Evolutionary conservation across 2,888 invertebrate species (phyloP), one percentile per base, ranked within the genome.

Genomic region (Coelopa pilipes): DNA sequence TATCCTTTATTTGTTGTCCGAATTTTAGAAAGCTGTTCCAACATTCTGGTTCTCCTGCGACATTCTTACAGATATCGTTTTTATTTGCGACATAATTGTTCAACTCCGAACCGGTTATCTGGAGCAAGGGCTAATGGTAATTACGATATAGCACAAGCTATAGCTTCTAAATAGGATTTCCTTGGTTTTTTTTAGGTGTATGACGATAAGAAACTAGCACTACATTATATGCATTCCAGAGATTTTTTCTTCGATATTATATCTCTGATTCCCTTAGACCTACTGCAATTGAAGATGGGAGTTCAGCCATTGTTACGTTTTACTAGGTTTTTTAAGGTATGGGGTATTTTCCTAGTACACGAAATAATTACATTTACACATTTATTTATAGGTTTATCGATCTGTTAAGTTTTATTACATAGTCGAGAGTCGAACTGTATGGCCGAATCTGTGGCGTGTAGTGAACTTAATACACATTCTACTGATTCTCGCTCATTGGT

Each of bases 361-460:
- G 15, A 62, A 15, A 45, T 21, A 46, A 60, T 15, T 57, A 57
- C 24, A 34, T 47, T n/a, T 47, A 9, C 60, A 60, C 21, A 12
- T 71, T 7, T 9, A 47, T 9, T 79, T 78, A 80, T 87, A 93
- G 93, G 95, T 96, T 77, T 97, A 98, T 88, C 91, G 98, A 79
- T 93, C 96, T 74, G 94, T 96, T 82, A 93, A 93, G 88, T 96
- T 96, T 88, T 97, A 98, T 89, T 96, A 97, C 89, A 97, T 97
- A 90, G 96, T 97, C 82, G 98, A 98, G 88, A 97, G 97, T 69
- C 89, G 97, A 81, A 97, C 97, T 7, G 94, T 97, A 75, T 98
- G 96, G 89, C 98, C 98, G 34, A 98, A 98, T 89, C 91, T 98
- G 86, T 97, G 97, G 95, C 91, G 98, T 17, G 98, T 98, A 79